A percentile compares a stretch with the other conserved stretches of the same genome.
Evolutionary conservation across 2,113 vertebrate genomes (phyloP).

Genomic region (Petrocephalus zakoni): DNA sequence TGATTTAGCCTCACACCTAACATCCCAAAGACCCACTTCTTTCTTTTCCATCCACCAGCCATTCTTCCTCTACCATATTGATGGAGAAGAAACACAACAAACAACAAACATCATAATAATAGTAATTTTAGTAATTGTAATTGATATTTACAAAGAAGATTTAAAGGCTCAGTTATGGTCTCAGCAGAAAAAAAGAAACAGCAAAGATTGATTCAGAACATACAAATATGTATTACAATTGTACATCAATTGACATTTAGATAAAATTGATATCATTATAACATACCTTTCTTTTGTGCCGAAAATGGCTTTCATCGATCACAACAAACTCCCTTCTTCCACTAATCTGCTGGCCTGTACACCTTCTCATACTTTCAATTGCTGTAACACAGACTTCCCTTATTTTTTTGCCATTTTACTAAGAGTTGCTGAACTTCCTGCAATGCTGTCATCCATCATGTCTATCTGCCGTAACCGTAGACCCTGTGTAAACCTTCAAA

Average conservation of each 20-base stretch:
- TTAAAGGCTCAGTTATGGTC: too few species aligned
- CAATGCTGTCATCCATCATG: conserved; percentile 22
- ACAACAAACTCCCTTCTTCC: conserved; percentile 14
- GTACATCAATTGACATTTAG: too few species aligned
- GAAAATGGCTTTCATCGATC: conserved; percentile 19
- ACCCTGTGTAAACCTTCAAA: conserved; percentile 17
- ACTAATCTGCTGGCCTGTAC: conserved; percentile 18
- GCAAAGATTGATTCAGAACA: too few species aligned
- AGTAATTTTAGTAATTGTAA: too few species aligned
- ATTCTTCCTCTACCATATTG: background rate
- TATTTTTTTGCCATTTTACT: background rate
- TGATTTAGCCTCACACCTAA: background rate
- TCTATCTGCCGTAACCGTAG: conserved; percentile 15
- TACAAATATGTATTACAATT: too few species aligned
- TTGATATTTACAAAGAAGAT: too few species aligned
- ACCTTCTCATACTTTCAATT: conserved; percentile 14
- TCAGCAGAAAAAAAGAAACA: too few species aligned
- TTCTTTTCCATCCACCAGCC: background rate
- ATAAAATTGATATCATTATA: background rate
- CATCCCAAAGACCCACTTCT: background rate
- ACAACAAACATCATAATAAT: too few species aligned
- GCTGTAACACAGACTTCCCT: conserved; percentile 3
- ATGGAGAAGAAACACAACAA: too few species aligned
- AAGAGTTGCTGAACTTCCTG: conserved; percentile 23
- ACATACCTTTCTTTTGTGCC: conserved; percentile 24